Conservation (phyloP, 2,888 invertebrate species). For the Barypeithes pellucidus region DNA sequence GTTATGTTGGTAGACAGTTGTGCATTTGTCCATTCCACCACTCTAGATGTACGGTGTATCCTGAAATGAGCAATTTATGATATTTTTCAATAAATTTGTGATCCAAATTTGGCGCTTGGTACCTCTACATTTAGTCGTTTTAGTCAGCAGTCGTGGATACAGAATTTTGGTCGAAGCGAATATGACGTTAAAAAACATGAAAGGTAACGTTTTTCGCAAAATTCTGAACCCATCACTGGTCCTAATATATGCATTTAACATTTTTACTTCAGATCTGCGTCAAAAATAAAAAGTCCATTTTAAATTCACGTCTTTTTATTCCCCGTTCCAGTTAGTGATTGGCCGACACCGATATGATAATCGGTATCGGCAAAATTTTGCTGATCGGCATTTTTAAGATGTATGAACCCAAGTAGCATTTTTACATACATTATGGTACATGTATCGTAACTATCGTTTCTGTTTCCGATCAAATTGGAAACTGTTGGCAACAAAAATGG, state of each 20-base stretch:
- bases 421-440: no score
- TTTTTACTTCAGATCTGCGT: constrained; percentile 64
- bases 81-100: constrained; percentile 59
- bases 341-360: no score
- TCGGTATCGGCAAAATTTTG: no score
- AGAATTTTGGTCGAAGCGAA: background rate
- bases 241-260: constrained; percentile 65
- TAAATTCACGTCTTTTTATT: constrained; percentile 32
- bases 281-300: constrained; percentile 57
- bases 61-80: constrained; percentile 48
- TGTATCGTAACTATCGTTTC: no score
- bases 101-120: constrained; percentile 56
- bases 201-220: background rate
- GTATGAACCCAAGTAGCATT: no score
- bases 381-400: no score
- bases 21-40: constrained; percentile 58
- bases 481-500: no score
- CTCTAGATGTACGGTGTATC: constrained; percentile 61
- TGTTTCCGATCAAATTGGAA: no score
- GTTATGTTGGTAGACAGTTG: constrained; percentile 45
- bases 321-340: no score
- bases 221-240: constrained; percentile 16
- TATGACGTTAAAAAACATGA: background rate
- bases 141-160: constrained; percentile 52
- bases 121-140: constrained; percentile 59